Evolutionary conservation across 2,113 vertebrate genomes (phyloP), one percentile per base, ranked within the genome.

Genomic region (Rhabdornis inornatus): DNA sequence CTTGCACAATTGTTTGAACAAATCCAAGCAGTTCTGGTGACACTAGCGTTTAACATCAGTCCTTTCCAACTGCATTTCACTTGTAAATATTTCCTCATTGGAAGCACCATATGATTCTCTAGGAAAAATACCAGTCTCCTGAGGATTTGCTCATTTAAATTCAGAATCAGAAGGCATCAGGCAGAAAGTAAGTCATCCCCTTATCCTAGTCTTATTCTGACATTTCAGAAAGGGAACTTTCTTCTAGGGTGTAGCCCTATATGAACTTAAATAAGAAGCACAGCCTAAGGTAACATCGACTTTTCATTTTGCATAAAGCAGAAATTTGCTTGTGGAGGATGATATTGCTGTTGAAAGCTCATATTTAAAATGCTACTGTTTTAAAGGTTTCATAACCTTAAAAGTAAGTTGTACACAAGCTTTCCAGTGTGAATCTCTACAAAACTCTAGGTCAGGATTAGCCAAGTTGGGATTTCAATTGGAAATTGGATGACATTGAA

Each of bases 131-230:
- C 85, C 44, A 76, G 91, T 88, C 79, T 97, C 71, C 90, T 71
- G 88, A 94, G 88, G 90, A 87, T 97, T 92, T 70, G 40, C 60
- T 85, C n/a, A 90, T 97, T 97, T 84, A 82, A 87, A 97, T 97
- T 82, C 91, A 84, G 55, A 91, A 71, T 96, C 68, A 65, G 72
- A 82, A 83, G 57, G 71, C 79, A 91, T 96, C 78, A 94, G 88
- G 81, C 84, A 91, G 85, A 95, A 94, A 92, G 97, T 80, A 96
- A 92, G 81, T 94, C 76, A 86, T 81, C 83, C 68, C 25, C 85
- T 96, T 87, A 89, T 81, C 33, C 66, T 55, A 13, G 35, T 84
- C 65, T 93, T 78, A 64, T 56, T 89, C 49, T 96, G 94, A 96
- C 90, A 95, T 97, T 95, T 97, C 82, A 94, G 87, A 94, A 49